A percentile compares a stretch with the other conserved stretches of the same genome.
Conservation (phyloP, 2,797 vertebrate genomes). For the Sternarchorhynchus goeldii region DNA sequence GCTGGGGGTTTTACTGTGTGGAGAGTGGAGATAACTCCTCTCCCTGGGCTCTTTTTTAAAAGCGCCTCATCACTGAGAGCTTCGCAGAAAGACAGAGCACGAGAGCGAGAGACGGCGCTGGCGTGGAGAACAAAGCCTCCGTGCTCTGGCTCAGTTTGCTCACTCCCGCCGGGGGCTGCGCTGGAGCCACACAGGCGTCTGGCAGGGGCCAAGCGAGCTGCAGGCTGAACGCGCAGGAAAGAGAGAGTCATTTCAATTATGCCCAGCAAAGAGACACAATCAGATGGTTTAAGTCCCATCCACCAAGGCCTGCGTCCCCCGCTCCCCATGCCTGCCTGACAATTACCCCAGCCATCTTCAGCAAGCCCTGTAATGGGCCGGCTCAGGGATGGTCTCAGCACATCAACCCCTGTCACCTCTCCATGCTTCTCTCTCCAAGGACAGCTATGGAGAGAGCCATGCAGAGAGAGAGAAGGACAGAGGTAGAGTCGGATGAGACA, state of each 20-base stretch:
- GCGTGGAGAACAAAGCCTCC: constrained; percentile 61
- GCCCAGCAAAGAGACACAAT: constrained; percentile 65
- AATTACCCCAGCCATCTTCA: constrained; percentile 61
- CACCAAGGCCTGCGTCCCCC: constrained; percentile 27
- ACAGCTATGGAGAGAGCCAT: constrained; percentile 31
- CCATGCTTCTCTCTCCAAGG: constrained; percentile 20
- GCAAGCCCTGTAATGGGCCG: constrained; percentile 58
- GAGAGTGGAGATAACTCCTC: constrained; percentile 66
- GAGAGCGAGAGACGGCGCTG: constrained; percentile 26
- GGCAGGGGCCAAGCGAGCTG: neutral
- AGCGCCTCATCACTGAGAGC: constrained; percentile 42
- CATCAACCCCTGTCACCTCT: constrained; percentile 19
- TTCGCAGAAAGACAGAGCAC: constrained; percentile 33
- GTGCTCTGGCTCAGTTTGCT: constrained; percentile 27
- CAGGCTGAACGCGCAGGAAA: constrained; percentile 27
- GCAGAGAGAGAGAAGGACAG: neutral
- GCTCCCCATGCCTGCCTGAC: constrained; percentile 46
- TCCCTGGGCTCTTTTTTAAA: constrained; percentile 66
- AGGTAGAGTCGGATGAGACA: neutral
- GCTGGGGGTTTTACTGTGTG: constrained; percentile 65
- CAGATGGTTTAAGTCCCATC: constrained; percentile 54
- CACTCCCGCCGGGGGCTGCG: constrained; percentile 60
- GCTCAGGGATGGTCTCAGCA: constrained; percentile 33
- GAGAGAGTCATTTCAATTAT: constrained; percentile 68
- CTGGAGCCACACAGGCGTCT: constrained; percentile 54